Base-by-base conservation (phyloP, 1,140 invertebrate genomes). In the Drosophila subobscura region DNA sequence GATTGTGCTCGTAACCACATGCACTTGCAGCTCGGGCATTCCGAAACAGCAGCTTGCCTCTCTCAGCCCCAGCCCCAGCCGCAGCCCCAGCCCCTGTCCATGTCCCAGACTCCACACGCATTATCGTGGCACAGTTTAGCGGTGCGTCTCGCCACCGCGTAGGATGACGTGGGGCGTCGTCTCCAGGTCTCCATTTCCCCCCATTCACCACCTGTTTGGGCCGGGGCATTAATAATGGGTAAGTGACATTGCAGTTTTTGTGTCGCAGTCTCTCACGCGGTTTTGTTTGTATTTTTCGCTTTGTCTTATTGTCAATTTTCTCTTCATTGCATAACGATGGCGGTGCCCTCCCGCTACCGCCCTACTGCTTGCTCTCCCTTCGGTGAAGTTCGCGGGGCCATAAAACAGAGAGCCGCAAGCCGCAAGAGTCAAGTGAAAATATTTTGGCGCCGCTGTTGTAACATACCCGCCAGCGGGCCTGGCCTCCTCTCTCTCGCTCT, bases 241-340 rank as follows among this genome's bases (percentile, higher is more conserved):
- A 68, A 81, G 63, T 81, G 79, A 83, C 79, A 83, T 78, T 83
- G 79, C 79, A 74, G 63, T 74, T 80, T 59, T 58, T 66, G 51
- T 70, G 66, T 68, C 64, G 66, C 63, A 68, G 66, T 68, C 66
- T 68, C 66, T 68, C 66, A 68, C 66, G 66, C 64, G 33, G 64
- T 56, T 72, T 61, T 77, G 46, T 71, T 77, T 77, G 54, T 50
- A 54, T 77, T 81, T 78, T 63, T 44, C 64, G 59, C 49, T 81
- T 84, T 79, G 72, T 80, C 77, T 85, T 73, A 58, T 73, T 80
- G 63, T 80, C 58, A 74, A 86, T 85, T 85, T 86, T 85, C 80
- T 77, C 64, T 72, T 77, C 58, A 66, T 85, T 86, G 57, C 81
- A 84, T 84, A 84, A 84, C 61, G 16, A 55, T 51, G 29, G n/a